A percentile compares a stretch with the other conserved stretches of the same genome.
Evolutionary conservation across 64 coral and sea anemone genomes (phyloP).

Genomic region (Trachythela sp.): DNA sequence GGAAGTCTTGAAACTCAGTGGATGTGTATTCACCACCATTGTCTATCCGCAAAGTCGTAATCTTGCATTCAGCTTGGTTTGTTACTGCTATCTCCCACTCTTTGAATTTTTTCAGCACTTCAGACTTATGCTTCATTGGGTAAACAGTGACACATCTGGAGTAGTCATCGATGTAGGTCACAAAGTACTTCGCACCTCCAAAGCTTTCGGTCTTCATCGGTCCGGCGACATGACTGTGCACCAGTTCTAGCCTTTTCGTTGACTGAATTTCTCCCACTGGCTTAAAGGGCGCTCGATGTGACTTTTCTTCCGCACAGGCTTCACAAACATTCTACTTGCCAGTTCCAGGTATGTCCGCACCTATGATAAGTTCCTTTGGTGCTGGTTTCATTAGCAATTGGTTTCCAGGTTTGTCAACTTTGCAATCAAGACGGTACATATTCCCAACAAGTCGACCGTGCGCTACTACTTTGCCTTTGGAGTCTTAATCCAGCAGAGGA

Average conservation of each 20-base stretch:
- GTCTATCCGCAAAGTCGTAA: background rate
- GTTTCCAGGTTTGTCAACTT: background rate
- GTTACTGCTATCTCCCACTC: background rate
- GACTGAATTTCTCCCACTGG: slow-evolving; percentile 35
- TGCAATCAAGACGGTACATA: background rate
- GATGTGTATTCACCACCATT: background rate
- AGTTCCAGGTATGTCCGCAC: background rate
- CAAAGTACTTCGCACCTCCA: slow-evolving; percentile 2
- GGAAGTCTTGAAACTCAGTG: background rate
- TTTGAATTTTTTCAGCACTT: slow-evolving; percentile 1
- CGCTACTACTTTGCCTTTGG: background rate
- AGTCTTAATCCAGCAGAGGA: slow-evolving; percentile 16
- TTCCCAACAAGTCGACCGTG: background rate
- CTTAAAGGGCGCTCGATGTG: slow-evolving; percentile 8
- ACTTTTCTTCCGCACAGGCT: background rate
- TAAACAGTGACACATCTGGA: slow-evolving; percentile 8
- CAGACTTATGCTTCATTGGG: slow-evolving; percentile 9
- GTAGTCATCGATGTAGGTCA: background rate
- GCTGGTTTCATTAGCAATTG: background rate
- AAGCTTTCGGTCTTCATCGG: slow-evolving; percentile 24
- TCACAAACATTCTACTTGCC: slow-evolving; percentile 19
- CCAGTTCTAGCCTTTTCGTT: slow-evolving; percentile 16
- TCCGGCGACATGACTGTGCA: slow-evolving; percentile 17
- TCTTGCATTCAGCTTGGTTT: slow-evolving; percentile 9
- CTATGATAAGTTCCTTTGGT: background rate